phyloP scores from a whole-genome alignment of 2,888 invertebrate species.

The Brenthis ino region DNA sequence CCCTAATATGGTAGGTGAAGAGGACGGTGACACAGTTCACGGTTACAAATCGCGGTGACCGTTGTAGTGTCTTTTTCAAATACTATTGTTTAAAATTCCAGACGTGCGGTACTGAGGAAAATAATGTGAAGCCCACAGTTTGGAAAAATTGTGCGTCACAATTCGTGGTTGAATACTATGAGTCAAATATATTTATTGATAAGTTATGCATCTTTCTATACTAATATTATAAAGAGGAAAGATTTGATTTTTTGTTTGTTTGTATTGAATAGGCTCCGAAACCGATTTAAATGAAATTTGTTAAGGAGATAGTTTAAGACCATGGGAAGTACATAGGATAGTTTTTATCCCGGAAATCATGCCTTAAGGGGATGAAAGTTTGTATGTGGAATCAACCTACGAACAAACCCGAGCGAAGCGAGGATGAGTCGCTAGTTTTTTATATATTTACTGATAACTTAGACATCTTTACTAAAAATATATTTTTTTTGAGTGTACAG shows the following conservation, averaged over 20 bases:
- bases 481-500: no score
- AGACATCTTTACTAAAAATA: background rate
- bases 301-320: no score
- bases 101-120: conserved; percentile 4
- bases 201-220: background rate
- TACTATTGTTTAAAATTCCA: conserved; percentile 15
- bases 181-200: background rate
- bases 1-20: background rate
- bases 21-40: conserved; percentile 10
- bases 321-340: no score
- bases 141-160: conserved; percentile 9
- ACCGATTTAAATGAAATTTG: no score
- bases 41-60: background rate
- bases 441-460: background rate
- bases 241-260: no score
- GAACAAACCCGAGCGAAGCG: no score
- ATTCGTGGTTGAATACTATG: background rate
- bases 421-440: no score
- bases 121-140: conserved; percentile 1
- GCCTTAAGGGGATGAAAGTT: no score
- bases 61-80: conserved; percentile 1
- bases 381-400: no score
- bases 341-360: no score
- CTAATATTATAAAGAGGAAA: background rate
- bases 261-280: no score